Evolutionary conservation across 2,888 invertebrate genomes (phyloP), one percentile per base, ranked within the genome.

Genomic region (Acleris cristana): DNA sequence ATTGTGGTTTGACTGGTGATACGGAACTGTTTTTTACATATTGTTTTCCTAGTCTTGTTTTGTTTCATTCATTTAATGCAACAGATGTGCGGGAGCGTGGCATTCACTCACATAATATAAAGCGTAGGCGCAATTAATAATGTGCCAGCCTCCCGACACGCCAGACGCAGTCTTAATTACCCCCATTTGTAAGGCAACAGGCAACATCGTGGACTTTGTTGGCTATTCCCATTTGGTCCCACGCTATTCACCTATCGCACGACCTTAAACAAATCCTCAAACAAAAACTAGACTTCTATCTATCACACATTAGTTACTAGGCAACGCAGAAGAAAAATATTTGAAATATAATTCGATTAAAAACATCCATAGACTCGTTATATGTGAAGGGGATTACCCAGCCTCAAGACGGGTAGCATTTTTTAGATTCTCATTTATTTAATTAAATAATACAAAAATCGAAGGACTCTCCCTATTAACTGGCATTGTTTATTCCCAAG

Each of bases 1-100:
- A 72, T 69, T 73, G 74, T 70, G 74, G 64, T 72, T 72, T 45
- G 64, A 54, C 60, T 57, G 49, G 23, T 55, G 70, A 76, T 72
- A 72, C 72, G 74, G 73, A 76, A 78, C 76, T 69, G 73, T 76
- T 75, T 40, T 76, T 73, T 73, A 65, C 73, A 64, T 52, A 49
- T 69, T 69, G 69, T 76, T 84, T 79, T 79, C 76, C 80, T 78
- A 74, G 65, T 77, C 73, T 69, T 67, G 68, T 71, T 72, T 75
- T 77, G 64, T 55, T 71, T 69, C 45, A 69, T 61, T 69, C 56
- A 63, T 61, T 60, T 57, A 23, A 58, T 64, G 58, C 69, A 69
- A 56, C 66, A 66, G 66, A 69, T 69, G 66, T 64, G 53, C 56
- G 56, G 40, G 60, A 69, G 45, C 66, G 63, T 59, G 54, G 62